A percentile compares a stretch with the other conserved stretches of the same genome.
Conservation (phyloP, 2,888 invertebrate species). For the Eueremaeus valkanovi region DNA sequence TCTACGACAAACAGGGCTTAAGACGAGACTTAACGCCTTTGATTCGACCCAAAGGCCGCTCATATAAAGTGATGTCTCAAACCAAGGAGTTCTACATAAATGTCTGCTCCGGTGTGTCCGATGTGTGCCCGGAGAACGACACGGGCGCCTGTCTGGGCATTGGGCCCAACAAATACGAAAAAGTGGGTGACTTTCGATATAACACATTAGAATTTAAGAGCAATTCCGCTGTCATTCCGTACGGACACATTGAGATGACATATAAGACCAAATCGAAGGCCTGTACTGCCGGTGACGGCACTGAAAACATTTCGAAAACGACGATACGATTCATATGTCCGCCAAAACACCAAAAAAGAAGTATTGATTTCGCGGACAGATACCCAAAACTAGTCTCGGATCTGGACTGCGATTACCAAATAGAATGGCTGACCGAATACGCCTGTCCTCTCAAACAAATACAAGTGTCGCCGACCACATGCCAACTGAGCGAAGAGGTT, state of each 20-base stretch:
- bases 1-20: conserved; percentile 49
- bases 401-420: conserved; percentile 49
- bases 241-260: conserved; percentile 30
- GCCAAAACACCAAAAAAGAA: background rate
- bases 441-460: conserved; percentile 50
- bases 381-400: conserved; percentile 44
- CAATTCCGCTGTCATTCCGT: background rate
- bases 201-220: conserved; percentile 11
- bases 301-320: background rate
- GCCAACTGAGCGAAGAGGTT: conserved; percentile 49
- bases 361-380: conserved; percentile 10
- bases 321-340: conserved; percentile 38
- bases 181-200: conserved; percentile 26
- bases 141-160: conserved; percentile 23
- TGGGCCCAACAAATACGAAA: background rate
- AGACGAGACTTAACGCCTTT: conserved; percentile 51
- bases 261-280: conserved; percentile 30
- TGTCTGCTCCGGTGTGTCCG: conserved; percentile 50
- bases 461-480: conserved; percentile 47
- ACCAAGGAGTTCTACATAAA: conserved; percentile 51
- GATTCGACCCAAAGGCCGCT: conserved; percentile 49
- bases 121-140: background rate
- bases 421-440: conserved; percentile 53
- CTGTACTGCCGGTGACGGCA: background rate
- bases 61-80: conserved; percentile 48